phyloP scores from a whole-genome alignment of 1,140 invertebrate genomes.

The Phocides pigmalion region DNA sequence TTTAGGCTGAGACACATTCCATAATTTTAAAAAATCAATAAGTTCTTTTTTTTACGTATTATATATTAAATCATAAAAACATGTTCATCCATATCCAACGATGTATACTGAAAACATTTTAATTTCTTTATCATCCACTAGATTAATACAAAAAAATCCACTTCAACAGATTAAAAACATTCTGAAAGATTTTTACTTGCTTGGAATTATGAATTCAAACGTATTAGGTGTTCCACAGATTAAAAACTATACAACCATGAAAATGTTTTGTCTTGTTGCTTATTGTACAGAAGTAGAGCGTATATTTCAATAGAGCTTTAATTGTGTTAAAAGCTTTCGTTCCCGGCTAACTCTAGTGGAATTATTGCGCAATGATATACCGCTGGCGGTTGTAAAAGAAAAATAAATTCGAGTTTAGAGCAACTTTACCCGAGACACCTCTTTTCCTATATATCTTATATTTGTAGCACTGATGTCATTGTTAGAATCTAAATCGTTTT shows the following conservation, averaged over 20 bases:
- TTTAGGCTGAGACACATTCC: no score
- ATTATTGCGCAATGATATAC: conserved; percentile 35
- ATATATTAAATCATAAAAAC: no score
- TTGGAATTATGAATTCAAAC: background rate
- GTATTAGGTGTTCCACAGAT: conserved; percentile 7
- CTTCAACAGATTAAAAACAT: background rate
- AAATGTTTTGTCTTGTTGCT: conserved; percentile 20
- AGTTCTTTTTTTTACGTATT: no score
- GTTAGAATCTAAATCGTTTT: no score
- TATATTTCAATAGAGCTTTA: conserved; percentile 27
- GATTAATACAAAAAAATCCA: background rate
- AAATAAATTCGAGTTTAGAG: conserved; percentile 14
- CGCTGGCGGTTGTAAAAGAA: conserved; percentile 14
- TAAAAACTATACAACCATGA: conserved; percentile 13
- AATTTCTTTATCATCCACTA: no score
- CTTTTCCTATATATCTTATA: background rate
- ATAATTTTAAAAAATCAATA: no score
- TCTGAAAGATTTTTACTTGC: background rate
- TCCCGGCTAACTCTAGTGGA: conserved; percentile 28
- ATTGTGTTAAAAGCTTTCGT: conserved; percentile 36
- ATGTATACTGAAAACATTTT: no score
- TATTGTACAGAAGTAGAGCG: conserved; percentile 21
- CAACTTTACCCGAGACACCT: background rate
- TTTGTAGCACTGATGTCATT: no score
- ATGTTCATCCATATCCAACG: no score